A percentile compares a stretch with the other conserved stretches of the same genome.
Evolutionary conservation across 2,113 vertebrate genomes (phyloP).

Genomic region (Bombycilla garrulus): DNA sequence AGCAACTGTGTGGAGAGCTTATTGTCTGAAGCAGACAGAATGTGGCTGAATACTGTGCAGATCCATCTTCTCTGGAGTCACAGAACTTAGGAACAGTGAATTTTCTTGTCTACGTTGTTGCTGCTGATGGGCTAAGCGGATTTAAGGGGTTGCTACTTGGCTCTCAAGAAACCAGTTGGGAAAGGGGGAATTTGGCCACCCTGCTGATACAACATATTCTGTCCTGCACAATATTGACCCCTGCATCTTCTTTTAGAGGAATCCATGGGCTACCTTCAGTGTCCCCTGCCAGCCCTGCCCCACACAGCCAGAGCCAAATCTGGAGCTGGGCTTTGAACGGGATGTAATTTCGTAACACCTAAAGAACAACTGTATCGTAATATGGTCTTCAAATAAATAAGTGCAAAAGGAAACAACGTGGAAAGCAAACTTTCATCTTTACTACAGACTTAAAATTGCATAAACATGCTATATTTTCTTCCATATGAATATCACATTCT

Average conservation of each 20-base stretch:
- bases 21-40: not conserved
- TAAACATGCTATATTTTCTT: conserved; percentile 61
- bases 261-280: not conserved
- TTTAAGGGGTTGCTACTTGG: not conserved
- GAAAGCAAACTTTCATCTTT: conserved; percentile 44
- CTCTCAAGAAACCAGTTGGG: not conserved
- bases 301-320: not conserved
- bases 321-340: not conserved
- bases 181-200: not conserved
- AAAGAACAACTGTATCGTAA: not conserved
- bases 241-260: not conserved
- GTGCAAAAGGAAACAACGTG: conserved; percentile 23
- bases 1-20: not conserved
- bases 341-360: not conserved
- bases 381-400: conserved; percentile 20
- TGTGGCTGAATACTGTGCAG: not conserved
- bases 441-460: conserved; percentile 46
- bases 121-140: not conserved
- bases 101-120: not conserved
- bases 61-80: not conserved
- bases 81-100: not conserved
- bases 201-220: not conserved
- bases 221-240: not conserved
- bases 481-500: conserved; percentile 51
- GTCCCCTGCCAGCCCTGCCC: not conserved